phyloP scores from a whole-genome alignment of 2,113 vertebrate species.

The Nyctereutes procyonoides region DNA sequence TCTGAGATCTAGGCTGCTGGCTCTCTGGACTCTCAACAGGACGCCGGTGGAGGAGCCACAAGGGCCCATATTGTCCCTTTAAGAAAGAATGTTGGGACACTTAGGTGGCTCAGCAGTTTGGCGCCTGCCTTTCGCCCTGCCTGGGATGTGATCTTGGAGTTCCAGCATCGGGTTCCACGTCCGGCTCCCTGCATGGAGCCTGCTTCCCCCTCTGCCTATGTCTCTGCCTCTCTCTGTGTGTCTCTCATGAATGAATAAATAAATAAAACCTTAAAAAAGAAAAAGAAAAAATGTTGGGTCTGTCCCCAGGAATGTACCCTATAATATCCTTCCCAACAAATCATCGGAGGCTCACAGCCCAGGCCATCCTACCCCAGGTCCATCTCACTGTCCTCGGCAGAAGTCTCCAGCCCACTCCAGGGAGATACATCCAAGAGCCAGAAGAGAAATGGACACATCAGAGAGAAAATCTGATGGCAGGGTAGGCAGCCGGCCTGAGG shows the following conservation, averaged over 20 bases:
- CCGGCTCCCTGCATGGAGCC: too few relatives aligned
- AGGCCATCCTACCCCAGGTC: background rate
- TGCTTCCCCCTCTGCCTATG: too few relatives aligned
- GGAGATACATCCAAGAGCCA: background rate
- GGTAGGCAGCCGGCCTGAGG: background rate
- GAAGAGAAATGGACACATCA: background rate
- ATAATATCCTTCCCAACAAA: background rate
- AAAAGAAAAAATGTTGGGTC: background rate
- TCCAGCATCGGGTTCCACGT: too few relatives aligned
- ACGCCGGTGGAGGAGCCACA: background rate
- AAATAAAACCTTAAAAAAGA: too few relatives aligned
- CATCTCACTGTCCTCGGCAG: background rate
- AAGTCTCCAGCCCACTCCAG: background rate
- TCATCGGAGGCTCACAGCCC: background rate
- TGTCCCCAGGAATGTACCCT: background rate
- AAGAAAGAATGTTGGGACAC: too few relatives aligned
- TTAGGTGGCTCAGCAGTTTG: too few relatives aligned
- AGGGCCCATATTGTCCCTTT: background rate
- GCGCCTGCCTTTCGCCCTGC: too few relatives aligned
- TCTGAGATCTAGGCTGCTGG: background rate
- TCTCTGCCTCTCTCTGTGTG: too few relatives aligned
- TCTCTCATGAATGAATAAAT: too few relatives aligned
- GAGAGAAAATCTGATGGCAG: background rate
- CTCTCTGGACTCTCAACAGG: background rate
- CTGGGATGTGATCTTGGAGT: too few relatives aligned